These are phyloP conservation scores for Machimus rusticus DNA, from an alignment of 2,888 invertebrate genomes.

Conservation along the genomic window DNA sequence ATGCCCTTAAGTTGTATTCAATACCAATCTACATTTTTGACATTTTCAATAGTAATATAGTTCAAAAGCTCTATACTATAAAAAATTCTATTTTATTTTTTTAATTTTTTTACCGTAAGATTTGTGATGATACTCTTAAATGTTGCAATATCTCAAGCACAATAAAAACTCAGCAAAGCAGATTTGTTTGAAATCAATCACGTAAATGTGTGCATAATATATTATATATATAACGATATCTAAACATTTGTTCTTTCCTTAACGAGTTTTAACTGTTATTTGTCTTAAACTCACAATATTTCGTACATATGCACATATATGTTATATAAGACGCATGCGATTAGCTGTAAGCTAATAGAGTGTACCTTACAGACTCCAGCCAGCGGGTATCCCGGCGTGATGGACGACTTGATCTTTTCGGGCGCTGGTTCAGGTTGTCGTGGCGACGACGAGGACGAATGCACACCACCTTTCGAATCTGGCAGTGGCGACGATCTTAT, in stretches of 20 bases:
- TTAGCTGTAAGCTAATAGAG: not conserved
- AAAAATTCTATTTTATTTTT: too few relatives aligned
- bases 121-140: not conserved
- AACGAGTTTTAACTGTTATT: not conserved
- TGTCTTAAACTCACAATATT: constrained; percentile 23
- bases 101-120: not conserved
- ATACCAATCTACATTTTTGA: too few relatives aligned
- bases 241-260: constrained; percentile 11
- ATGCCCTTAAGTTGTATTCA: too few relatives aligned
- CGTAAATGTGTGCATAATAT: constrained; percentile 13
- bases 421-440: constrained; percentile 92
- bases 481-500: constrained; percentile 91
- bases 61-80: too few relatives aligned
- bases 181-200: not conserved
- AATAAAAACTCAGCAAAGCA: not conserved
- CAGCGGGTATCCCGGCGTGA: constrained; percentile 77
- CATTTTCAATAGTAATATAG: too few relatives aligned
- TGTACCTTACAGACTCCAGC: constrained; percentile 75
- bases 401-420: constrained; percentile 91
- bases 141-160: constrained; percentile 1
- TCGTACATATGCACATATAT: constrained; percentile 32
- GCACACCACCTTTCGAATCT: constrained; percentile 81
- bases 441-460: constrained; percentile 92
- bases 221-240: not conserved
- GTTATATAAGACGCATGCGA: not conserved